phyloP scores from a whole-genome alignment of 2,797 vertebrate genomes.

The Halcyon chelicuti region DNA sequence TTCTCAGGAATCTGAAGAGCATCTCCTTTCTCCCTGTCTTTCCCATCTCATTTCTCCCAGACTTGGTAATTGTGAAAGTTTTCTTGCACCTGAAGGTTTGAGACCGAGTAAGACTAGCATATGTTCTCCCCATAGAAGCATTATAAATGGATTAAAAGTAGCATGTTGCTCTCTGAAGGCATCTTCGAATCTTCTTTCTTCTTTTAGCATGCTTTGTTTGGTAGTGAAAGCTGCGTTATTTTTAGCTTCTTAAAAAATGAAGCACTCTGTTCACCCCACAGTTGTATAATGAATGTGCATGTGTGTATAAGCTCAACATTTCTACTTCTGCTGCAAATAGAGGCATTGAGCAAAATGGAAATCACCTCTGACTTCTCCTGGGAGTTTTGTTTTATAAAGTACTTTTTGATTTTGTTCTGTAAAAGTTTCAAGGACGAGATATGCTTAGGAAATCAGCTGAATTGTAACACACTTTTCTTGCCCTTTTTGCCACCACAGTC shows the following conservation, averaged over 20 bases:
- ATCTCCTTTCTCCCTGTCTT: neutral
- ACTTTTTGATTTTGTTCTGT: neutral
- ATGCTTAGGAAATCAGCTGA: neutral
- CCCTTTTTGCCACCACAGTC: neutral
- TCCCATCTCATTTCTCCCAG: neutral
- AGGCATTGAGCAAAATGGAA: neutral
- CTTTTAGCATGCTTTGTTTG: slow-evolving; percentile 1
- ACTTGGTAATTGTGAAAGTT: neutral
- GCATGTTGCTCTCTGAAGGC: neutral
- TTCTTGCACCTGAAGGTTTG: neutral
- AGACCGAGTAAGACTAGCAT: neutral
- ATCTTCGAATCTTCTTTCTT: neutral
- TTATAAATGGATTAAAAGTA: neutral
- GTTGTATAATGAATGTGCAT: neutral
- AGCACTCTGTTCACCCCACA: neutral
- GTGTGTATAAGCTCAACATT: neutral
- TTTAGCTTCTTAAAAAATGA: neutral
- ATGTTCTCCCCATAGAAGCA: neutral
- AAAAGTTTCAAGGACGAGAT: neutral
- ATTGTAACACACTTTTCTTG: neutral
- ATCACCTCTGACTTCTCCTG: neutral
- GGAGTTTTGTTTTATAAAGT: neutral
- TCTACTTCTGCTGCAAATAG: neutral
- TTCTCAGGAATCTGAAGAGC: neutral
- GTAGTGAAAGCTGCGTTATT: neutral